These are phyloP conservation scores for Reticulitermes speratus DNA, from an alignment of 1,140 invertebrate species.

Conservation along the genomic window DNA sequence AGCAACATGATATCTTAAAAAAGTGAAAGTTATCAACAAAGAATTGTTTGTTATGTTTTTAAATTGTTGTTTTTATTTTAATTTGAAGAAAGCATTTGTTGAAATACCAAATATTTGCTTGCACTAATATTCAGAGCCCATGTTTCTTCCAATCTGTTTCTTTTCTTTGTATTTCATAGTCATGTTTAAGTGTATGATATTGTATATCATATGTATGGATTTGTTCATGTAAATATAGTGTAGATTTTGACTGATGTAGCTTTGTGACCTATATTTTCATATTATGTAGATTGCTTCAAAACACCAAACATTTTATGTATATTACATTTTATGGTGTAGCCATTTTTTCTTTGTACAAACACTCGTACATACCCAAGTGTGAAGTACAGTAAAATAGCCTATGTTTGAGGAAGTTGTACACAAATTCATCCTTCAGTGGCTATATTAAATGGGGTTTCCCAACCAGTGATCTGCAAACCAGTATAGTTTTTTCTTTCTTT, in stretches of 20 bases:
- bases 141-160: neutral
- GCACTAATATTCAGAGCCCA: neutral
- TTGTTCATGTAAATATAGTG: neutral
- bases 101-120: neutral
- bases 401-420: neutral
- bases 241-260: neutral
- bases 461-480: neutral
- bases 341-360: neutral
- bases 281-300: neutral
- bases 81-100: neutral
- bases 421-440: neutral
- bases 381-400: neutral
- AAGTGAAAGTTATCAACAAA: neutral
- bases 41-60: neutral
- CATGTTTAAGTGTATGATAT: neutral
- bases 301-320: neutral
- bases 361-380: neutral
- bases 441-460: neutral
- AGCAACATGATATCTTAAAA: neutral
- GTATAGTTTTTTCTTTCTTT: neutral
- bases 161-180: neutral
- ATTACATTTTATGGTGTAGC: neutral
- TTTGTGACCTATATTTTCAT: neutral
- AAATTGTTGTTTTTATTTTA: neutral
- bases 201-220: neutral